phyloP scores from a whole-genome alignment of 2,113 vertebrate species.

The Physeter macrocephalus region DNA sequence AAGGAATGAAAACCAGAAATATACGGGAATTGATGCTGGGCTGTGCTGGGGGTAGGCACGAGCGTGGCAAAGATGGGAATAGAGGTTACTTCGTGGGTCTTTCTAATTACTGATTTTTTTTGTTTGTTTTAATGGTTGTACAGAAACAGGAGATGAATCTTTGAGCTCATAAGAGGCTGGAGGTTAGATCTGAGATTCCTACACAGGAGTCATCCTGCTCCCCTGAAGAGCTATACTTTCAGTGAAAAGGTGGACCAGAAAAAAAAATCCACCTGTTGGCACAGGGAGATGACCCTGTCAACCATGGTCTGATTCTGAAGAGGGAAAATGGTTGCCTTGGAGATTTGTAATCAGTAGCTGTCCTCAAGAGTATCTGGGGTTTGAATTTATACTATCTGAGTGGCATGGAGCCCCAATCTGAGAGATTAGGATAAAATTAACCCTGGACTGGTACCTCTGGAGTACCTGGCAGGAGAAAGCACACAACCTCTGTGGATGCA shows the following conservation, averaged over 20 bases:
- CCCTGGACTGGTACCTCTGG: background rate
- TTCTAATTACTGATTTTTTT: background rate
- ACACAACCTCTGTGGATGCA: background rate
- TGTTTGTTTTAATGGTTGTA: background rate
- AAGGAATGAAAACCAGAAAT: background rate
- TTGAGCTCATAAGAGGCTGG: background rate
- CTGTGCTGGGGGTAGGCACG: rapidly evolving
- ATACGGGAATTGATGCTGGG: rapidly evolving
- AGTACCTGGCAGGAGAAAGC: background rate
- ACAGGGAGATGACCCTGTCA: background rate
- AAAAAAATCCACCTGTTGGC: background rate
- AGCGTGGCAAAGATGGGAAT: rapidly evolving
- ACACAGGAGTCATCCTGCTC: too few species aligned
- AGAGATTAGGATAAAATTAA: background rate
- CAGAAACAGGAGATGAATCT: background rate
- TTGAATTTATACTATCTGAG: background rate
- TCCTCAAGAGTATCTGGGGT: background rate
- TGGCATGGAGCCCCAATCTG: too few species aligned
- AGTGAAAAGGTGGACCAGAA: background rate
- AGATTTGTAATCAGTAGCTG: background rate
- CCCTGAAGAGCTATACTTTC: background rate
- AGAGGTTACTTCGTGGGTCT: rapidly evolving
- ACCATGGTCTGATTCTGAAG: background rate
- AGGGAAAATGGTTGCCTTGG: background rate
- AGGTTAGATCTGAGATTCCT: background rate